These are phyloP conservation scores for Hydrocynus forskahlii DNA, from an alignment of 2,797 vertebrate genomes.

Conservation along the genomic window DNA sequence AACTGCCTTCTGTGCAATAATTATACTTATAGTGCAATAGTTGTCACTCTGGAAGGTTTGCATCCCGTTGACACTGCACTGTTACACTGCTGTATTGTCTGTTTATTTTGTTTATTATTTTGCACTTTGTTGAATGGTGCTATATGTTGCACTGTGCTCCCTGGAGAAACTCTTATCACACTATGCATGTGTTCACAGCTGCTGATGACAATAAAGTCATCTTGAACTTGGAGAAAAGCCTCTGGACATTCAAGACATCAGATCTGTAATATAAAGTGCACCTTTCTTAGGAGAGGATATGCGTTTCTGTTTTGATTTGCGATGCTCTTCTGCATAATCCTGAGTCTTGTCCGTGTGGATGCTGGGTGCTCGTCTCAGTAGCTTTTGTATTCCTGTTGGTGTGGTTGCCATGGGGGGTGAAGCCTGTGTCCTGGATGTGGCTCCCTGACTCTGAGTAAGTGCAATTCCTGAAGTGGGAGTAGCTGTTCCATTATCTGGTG, in stretches of 20 bases:
- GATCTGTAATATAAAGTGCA: slow-evolving; percentile 36
- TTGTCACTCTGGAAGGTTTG: too few relatives aligned
- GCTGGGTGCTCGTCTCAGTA: background rate
- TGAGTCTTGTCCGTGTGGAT: background rate
- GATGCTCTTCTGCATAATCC: slow-evolving; percentile 65
- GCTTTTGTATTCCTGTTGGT: slow-evolving; percentile 10
- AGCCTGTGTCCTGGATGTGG: background rate
- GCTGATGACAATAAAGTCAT: too few relatives aligned
- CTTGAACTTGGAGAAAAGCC: background rate
- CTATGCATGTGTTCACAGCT: too few relatives aligned
- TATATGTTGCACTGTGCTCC: too few relatives aligned
- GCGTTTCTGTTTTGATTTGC: slow-evolving; percentile 68
- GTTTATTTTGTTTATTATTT: too few relatives aligned
- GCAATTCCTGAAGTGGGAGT: background rate
- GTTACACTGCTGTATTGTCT: too few relatives aligned
- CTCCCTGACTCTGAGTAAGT: background rate
- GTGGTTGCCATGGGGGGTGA: slow-evolving; percentile 10
- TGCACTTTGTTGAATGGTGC: too few relatives aligned
- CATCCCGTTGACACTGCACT: too few relatives aligned
- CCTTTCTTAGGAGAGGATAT: slow-evolving; percentile 70
- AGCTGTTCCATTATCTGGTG: background rate
- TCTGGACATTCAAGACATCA: background rate
- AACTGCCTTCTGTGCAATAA: too few relatives aligned
- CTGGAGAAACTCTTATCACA: too few relatives aligned
- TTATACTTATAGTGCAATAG: too few relatives aligned